Conservation (phyloP, 1,140 invertebrate species). For the Venustaconcha ellipsiformis region DNA sequence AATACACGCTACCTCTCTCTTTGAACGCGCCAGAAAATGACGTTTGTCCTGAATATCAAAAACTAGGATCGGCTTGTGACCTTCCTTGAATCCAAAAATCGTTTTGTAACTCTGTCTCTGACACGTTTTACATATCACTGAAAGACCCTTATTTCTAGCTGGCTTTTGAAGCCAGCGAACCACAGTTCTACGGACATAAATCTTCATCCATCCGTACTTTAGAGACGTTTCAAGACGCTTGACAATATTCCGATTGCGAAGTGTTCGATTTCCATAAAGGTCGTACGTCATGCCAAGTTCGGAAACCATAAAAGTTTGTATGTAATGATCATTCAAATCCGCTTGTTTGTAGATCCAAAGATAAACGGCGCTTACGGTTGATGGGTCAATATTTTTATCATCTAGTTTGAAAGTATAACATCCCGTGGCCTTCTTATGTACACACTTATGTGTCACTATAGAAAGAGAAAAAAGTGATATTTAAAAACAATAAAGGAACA, state of each 20-base stretch:
- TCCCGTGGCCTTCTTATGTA: conserved; percentile 28
- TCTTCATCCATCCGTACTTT: conserved; percentile 84
- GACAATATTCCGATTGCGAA: conserved; percentile 64
- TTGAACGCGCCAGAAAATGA: conserved; percentile 7
- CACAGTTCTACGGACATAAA: conserved; percentile 80
- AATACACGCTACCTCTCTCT: conserved; percentile 19
- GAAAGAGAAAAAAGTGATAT: conserved; percentile 8
- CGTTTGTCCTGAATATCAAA: conserved; percentile 23
- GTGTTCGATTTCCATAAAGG: conserved; percentile 13
- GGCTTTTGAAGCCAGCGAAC: conserved; percentile 79
- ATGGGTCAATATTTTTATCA: conserved; percentile 23
- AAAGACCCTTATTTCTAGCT: conserved; percentile 77
- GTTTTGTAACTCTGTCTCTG: conserved; percentile 35
- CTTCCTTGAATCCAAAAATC: conserved; percentile 39
- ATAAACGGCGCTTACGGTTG: conserved; percentile 73
- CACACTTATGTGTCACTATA: conserved; percentile 39
- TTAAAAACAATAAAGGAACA: no score
- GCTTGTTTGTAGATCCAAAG: conserved; percentile 83
- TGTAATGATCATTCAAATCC: conserved; percentile 73
- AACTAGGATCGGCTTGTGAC: conserved; percentile 29
- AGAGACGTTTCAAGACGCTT: conserved; percentile 79
- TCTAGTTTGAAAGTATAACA: conserved; percentile 41
- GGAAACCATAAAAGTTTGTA: conserved; percentile 83
- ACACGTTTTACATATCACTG: conserved; percentile 83
- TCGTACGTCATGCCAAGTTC: conserved; percentile 74